Base-by-base conservation (phyloP, 2,888 invertebrate genomes). In the Stenichneumon culpator region DNA sequence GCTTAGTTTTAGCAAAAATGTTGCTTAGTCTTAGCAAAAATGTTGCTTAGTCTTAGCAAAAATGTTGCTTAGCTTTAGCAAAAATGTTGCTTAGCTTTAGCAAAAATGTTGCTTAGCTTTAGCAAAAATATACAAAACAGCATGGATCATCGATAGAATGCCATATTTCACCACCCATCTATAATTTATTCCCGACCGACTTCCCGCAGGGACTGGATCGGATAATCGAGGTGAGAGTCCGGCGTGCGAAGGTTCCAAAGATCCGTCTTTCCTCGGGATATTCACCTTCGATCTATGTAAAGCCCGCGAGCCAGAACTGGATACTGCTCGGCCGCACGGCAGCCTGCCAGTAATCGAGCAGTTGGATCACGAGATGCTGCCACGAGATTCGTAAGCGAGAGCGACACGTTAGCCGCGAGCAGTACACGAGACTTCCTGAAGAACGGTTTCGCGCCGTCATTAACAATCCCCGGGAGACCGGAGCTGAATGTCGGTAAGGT, bases 311-410 rank as follows among this genome's bases (percentile, higher is more conserved):
- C 32, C 36, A 28, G 11, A 50, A 57, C 22, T 72, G 22, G 57
- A 72, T 72, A 54, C 39, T 36, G 22, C 54, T 14, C 32, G 36
- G 14, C 32, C 14, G 52, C 19, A 28, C 28, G 2, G 36, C 19
- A 54, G 25, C 22, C 32, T 19, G 36, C 25, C 32, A 60, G 0
- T 39, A 47, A 81, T 69, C 19, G 22, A 22, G 22, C 67, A 39
- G 39, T 69, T 50, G 2, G 36, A 63, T 75, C 50, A 14, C 19
- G 50, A 28, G 47, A 68, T 68, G 68, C 25, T 22, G 36, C 25
- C n/a, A 22, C 25, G 70, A 47, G 54, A 39, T 16, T 36, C 19
- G 39, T 22, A 4, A 39, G 36, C 67, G 19, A 36, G 39, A n/a
- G 36, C 67, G 36, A 44, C 39, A 22, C n/a, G 28, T 63, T 32